Evolutionary conservation across 2,888 invertebrate species (phyloP).

Genomic region (Elmis aenea): DNA sequence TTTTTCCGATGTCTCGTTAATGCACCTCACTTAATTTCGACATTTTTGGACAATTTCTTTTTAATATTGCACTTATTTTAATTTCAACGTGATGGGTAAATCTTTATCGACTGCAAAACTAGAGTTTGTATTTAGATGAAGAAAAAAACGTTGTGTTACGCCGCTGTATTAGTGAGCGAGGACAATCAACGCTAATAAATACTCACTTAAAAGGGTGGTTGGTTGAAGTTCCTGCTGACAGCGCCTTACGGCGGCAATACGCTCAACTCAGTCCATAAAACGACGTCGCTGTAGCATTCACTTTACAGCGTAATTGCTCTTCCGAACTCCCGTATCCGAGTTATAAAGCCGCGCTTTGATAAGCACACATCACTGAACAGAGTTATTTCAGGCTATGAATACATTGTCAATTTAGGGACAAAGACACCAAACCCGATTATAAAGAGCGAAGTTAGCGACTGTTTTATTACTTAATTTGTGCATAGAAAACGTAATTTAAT

Average conservation of each 20-base stretch:
- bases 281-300: conserved; percentile 20
- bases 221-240: conserved; percentile 21
- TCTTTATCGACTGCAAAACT: too few relatives aligned
- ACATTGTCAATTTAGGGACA: conserved; percentile 22
- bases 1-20: too few relatives aligned
- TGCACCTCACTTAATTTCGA: too few relatives aligned
- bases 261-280: conserved; percentile 33
- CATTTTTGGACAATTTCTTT: too few relatives aligned
- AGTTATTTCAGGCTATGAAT: conserved; percentile 21
- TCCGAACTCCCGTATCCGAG: conserved; percentile 38
- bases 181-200: conserved; percentile 33
- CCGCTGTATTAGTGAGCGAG: conserved; percentile 15
- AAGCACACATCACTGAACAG: conserved; percentile 22
- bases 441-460: conserved; percentile 20
- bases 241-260: conserved; percentile 22
- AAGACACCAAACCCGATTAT: conserved; percentile 19
- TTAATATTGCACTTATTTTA: too few relatives aligned
- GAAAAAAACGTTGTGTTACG: too few relatives aligned
- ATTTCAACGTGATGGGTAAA: too few relatives aligned
- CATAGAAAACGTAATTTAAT: conserved; percentile 21
- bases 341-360: conserved; percentile 30
- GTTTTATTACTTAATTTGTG: conserved; percentile 22
- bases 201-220: conserved; percentile 31
- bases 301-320: conserved; percentile 37
- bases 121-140: too few relatives aligned